Percentiles rank a stretch among this genome's conserved stretches.
Evolutionary conservation across 2,888 invertebrate genomes (phyloP).

Genomic region (Oxytorus armatus): DNA sequence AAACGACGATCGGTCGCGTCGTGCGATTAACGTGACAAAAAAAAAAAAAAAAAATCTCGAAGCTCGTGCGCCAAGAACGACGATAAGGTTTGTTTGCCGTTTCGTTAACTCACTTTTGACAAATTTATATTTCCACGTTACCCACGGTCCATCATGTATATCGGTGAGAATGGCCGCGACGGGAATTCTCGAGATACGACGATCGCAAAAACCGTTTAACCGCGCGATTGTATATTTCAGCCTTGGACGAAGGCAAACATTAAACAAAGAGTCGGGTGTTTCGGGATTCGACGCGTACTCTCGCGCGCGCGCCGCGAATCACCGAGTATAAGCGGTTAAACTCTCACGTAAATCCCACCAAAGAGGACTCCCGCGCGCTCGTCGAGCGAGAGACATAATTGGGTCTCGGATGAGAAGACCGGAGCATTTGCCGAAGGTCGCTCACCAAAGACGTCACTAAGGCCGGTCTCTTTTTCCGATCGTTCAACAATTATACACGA

Average conservation of each 20-base stretch:
- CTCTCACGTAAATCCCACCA: conserved; percentile 22
- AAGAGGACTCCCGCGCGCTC: conserved; percentile 7
- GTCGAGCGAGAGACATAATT: no score
- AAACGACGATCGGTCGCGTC: not conserved
- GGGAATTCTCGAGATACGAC: not conserved
- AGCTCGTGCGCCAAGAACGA: conserved; percentile 7
- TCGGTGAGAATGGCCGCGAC: no score
- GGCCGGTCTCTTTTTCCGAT: conserved; percentile 14
- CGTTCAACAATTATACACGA: not conserved
- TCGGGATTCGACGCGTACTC: not conserved
- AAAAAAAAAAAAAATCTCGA: conserved; percentile 31
- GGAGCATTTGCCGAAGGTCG: conserved; percentile 28
- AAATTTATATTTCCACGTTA: conserved; percentile 20
- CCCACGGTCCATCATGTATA: no score
- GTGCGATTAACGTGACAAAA: no score
- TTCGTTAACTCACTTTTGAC: conserved; percentile 28
- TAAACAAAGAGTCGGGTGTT: conserved; percentile 16
- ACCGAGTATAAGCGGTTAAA: conserved; percentile 3
- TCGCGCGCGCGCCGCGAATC: no score
- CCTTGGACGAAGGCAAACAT: no score
- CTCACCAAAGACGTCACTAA: conserved; percentile 32
- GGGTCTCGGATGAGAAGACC: no score
- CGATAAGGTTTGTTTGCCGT: conserved; percentile 55
- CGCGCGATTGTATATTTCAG: no score
- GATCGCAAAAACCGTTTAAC: not conserved